Conservation (phyloP, 1,140 invertebrate genomes). For the Drosophila kohkoa region DNA sequence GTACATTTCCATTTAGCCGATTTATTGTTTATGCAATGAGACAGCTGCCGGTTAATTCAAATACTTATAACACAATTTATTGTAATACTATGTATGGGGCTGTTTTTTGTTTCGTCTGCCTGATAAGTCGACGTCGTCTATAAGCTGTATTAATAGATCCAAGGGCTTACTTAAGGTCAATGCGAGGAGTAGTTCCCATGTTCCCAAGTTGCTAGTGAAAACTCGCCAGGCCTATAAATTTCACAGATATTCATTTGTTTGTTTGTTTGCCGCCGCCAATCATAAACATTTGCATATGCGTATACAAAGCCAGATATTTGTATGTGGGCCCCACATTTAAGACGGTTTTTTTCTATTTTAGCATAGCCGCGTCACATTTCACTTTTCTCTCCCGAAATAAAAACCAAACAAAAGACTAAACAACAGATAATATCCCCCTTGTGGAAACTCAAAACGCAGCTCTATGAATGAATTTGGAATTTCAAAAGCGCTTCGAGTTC, state of each 20-base stretch:
- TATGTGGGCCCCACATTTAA: conserved; percentile 31
- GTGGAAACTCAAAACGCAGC: conserved; percentile 29
- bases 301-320: conserved; percentile 63
- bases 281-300: conserved; percentile 80
- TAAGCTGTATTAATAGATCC: conserved; percentile 60
- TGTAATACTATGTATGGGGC: conserved; percentile 14
- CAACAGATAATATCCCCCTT: conserved; percentile 1
- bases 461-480: conserved; percentile 48
- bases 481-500: conserved; percentile 26
- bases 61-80: conserved; percentile 51
- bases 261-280: conserved; percentile 37
- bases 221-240: conserved; percentile 17
- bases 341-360: conserved; percentile 44
- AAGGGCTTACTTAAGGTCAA: conserved; percentile 8
- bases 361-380: conserved; percentile 74
- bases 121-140: conserved; percentile 62
- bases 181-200: conserved; percentile 8
- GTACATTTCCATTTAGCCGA: conserved; percentile 24
- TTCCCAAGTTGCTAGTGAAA: conserved; percentile 13
- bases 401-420: not conserved
- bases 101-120: conserved; percentile 51
- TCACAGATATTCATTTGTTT: conserved; percentile 28
- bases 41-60: conserved; percentile 38
- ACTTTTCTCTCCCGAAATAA: conserved; percentile 50
- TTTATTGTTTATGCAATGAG: conserved; percentile 57